Evolutionary conservation across 2,113 vertebrate genomes (phyloP), one percentile per base, ranked within the genome.

Genomic region (Halcyon senegalensis): DNA sequence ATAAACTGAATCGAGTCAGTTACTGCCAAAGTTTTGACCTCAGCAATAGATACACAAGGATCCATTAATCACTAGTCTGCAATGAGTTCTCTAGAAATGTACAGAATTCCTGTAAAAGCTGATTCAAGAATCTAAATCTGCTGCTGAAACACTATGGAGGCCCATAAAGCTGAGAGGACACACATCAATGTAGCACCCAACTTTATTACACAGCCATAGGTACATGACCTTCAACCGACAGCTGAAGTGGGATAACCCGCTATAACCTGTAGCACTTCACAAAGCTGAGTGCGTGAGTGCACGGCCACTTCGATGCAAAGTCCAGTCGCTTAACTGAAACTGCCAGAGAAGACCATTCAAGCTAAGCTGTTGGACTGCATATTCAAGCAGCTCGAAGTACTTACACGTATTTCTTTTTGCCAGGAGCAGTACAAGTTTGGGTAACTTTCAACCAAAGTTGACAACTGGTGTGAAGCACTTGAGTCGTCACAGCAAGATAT

Each of bases 301-400:
- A 33, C 30, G 82, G 48, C 18, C 43, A 72, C 87, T 89, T 43
- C 37, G 74, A 95, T 73, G 53, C 89, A 84, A 97, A 96, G 94
- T 96, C 87, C 93, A 96, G 35, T 2, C 75, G 89, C 84, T 96
- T 81, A 87, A 81, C 68, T 89, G 43, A 91, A 94, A 68, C 39
- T 48, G 24, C 62, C 93, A 87, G 69, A 94, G 60, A 84, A 81
- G 30, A 94, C 60, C 78, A 84, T 44, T 81, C 56, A 60, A 73
- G 84, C 56, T 92, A 94, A 96, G 73, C 84, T 72, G 15, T 1
- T 89, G 96, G 87, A 97, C 96, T 97, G 91, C 89, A 93, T 7
- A 79, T 94, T 48, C 87, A 64, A 75, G 84, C 48, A 89, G 91
- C 35, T 84, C 48, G 53, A 91, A 87, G 33, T 41, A 89, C 70